Base-by-base conservation (phyloP, 92 coral and sea anemone genomes). In the Muricea muricata region DNA sequence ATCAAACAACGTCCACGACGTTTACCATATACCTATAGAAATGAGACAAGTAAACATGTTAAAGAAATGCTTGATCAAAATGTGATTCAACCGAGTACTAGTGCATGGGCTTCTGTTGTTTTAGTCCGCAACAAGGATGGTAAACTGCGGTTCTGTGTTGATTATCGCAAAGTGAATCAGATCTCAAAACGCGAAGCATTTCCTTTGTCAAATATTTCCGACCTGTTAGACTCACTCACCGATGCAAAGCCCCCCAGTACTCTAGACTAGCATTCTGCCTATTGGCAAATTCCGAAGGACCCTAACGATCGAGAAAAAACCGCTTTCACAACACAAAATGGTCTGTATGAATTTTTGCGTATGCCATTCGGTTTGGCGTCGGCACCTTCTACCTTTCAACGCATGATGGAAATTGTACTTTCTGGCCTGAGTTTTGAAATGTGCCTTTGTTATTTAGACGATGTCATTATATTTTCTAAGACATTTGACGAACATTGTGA, bases 41-140 rank as follows among this genome's bases (percentile, higher is more conserved):
- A 84, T 24, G 88, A 84, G 57, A 75, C 89, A 28, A 58, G 65
- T 10, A 41, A 17, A 35, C 88, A 75, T 23, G 50, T 85, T 7
- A 75, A 60, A 35, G 23, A 75, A 34, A 85, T 76, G 77, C 50
- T 85, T 1, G 70, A 56, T 32, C 78, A 76, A 24, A 58, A 54
- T 41, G 76, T 75, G 6, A 85, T 85, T 63, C 75, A 58, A 45
- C 88, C 88, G 25, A 85, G 88, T 12, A 41, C 70, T 15, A 85
- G 83, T 58, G 75, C 83, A 18, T 37, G 88, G 88, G 37, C 50
- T 6, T 74, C 83, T 11, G 76, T 75, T 41, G 83, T 85, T 23
- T 46, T 85, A 20, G 83, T 85, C 17, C 31, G 61, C 13, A 73
- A 73, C 50, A 65, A 75, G 45, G 54, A 65, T 35, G 71, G 81